These are phyloP conservation scores for Psittacula echo DNA, from an alignment of 2,797 vertebrate genomes.

Conservation along the genomic window DNA sequence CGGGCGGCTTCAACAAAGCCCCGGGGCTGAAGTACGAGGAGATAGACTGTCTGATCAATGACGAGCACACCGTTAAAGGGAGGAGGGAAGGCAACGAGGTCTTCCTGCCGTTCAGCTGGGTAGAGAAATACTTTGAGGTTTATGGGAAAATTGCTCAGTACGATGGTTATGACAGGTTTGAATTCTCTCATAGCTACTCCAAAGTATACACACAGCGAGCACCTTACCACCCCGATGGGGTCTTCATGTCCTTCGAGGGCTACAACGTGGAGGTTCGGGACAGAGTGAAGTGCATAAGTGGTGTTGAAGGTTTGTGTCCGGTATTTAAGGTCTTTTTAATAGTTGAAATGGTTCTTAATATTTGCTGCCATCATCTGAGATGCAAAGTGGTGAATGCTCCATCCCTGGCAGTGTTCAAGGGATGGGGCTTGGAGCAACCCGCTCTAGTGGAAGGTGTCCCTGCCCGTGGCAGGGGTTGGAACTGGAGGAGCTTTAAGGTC, in stretches of 20 bases:
- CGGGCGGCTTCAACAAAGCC: constrained; percentile 64
- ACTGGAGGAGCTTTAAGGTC: background rate
- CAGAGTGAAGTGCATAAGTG: constrained; percentile 97
- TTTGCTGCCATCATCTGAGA: background rate
- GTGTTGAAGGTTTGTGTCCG: constrained; percentile 88
- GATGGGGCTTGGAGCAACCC: background rate
- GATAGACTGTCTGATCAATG: constrained; percentile 97
- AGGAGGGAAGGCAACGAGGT: constrained; percentile 89
- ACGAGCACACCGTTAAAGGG: constrained; percentile 91
- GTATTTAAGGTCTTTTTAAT: background rate
- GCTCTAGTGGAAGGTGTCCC: background rate
- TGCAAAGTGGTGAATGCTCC: background rate
- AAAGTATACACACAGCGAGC: constrained; percentile 94
- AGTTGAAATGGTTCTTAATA: background rate
- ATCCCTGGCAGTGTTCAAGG: background rate
- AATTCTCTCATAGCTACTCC: constrained; percentile 98
- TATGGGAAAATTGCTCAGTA: constrained; percentile 93
- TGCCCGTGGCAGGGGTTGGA: background rate
- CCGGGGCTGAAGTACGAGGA: constrained; percentile 89
- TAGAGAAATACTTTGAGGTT: constrained; percentile 97
- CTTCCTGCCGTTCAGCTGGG: constrained; percentile 95
- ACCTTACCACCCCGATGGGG: constrained; percentile 92
- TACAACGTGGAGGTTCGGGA: constrained; percentile 98
- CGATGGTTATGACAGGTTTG: constrained; percentile 92
- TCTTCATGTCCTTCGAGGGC: constrained; percentile 99